A percentile compares a stretch with the other conserved stretches of the same genome.
phyloP scores from a whole-genome alignment of 2,888 invertebrate genomes.

The Euclidia mi region DNA sequence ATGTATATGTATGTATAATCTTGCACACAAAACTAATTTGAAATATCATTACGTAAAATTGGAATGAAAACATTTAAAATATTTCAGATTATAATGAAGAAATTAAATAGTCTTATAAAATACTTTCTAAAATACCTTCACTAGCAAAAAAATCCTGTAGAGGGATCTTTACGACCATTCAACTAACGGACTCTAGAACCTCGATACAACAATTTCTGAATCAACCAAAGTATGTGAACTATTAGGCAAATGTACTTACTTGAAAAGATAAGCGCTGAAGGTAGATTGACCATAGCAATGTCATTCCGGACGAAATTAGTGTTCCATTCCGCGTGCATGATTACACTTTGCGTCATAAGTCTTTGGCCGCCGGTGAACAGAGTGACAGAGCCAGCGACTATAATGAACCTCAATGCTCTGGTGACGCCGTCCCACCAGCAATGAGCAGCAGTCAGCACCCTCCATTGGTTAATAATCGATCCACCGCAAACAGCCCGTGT shows the following conservation, averaged over 20 bases:
- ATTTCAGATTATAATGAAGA: no score
- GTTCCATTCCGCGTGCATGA: constrained; percentile 6
- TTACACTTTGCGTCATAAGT: not conserved
- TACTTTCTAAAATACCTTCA: no score
- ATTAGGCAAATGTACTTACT: constrained; percentile 4
- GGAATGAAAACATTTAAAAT: no score
- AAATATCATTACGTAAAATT: no score
- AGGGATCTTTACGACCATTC: no score
- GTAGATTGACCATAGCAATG: not conserved
- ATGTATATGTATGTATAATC: no score
- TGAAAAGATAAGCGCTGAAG: not conserved
- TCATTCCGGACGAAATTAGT: constrained; percentile 6
- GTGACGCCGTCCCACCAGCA: constrained; percentile 14
- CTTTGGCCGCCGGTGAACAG: constrained; percentile 12
- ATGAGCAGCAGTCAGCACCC: constrained; percentile 15
- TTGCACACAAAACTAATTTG: no score
- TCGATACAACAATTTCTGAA: no score
- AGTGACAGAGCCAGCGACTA: constrained; percentile 8
- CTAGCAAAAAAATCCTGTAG: no score
- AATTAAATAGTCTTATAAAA: no score
- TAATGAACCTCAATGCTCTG: not conserved
- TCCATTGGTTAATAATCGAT: not conserved
- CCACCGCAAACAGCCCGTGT: constrained; percentile 7
- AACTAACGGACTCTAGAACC: no score
- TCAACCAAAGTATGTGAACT: no score